Evolutionary conservation across 1,140 invertebrate species (phyloP).

Genomic region (Drosophila simulans): DNA sequence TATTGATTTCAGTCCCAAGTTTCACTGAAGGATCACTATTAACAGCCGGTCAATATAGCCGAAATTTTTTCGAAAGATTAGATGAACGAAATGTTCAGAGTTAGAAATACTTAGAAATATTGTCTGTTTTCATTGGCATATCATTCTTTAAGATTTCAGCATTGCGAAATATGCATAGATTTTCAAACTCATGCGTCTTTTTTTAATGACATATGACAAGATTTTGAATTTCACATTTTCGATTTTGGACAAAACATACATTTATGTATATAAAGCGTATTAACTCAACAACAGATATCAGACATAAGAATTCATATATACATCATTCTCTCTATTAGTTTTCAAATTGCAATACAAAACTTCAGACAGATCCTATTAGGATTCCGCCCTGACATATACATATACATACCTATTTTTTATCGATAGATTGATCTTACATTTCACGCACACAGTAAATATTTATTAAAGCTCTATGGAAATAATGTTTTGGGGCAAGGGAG

Average conservation of each 20-base stretch:
- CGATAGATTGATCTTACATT: constrained; percentile 13
- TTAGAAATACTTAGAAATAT: too few relatives aligned
- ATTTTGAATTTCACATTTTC: too few relatives aligned
- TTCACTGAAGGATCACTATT: too few relatives aligned
- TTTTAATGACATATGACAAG: too few relatives aligned
- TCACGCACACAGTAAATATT: constrained; percentile 1
- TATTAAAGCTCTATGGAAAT: constrained; percentile 30
- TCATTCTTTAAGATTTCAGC: too few relatives aligned
- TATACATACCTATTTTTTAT: background rate
- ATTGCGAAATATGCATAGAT: too few relatives aligned
- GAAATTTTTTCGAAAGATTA: too few relatives aligned
- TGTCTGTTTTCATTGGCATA: too few relatives aligned
- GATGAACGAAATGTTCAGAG: too few relatives aligned
- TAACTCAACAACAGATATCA: background rate
- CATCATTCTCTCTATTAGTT: constrained; percentile 33
- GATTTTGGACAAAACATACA: background rate
- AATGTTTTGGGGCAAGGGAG: constrained; percentile 1
- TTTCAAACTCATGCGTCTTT: too few relatives aligned
- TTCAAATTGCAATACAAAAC: constrained; percentile 14
- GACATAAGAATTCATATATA: constrained; percentile 1
- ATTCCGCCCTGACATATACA: constrained; percentile 1
- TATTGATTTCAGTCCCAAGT: too few relatives aligned
- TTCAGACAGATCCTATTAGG: constrained; percentile 9
- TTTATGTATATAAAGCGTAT: background rate
- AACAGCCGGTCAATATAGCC: too few relatives aligned